A percentile compares a stretch with the other conserved stretches of the same genome.
Evolutionary conservation across 2,888 invertebrate species (phyloP).

Genomic region (Cecidostiba fungosa): DNA sequence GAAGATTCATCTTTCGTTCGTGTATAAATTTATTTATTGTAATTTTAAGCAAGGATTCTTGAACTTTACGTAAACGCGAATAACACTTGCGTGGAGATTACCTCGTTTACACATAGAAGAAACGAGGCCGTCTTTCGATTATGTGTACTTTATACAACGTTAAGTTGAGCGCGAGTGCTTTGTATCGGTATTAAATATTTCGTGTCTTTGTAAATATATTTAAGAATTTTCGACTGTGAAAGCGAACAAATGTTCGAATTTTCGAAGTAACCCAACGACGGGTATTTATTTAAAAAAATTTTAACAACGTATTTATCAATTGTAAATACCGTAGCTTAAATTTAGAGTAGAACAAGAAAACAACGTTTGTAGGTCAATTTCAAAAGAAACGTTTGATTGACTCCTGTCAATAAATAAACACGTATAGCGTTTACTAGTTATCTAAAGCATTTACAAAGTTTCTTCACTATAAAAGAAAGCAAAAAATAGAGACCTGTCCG

Average conservation of each 20-base stretch:
- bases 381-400: slow-evolving; percentile 17
- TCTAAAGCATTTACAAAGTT: slow-evolving; percentile 35
- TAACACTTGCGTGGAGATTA: slow-evolving; percentile 49
- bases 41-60: slow-evolving; percentile 45
- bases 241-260: slow-evolving; percentile 22
- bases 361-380: slow-evolving; percentile 29
- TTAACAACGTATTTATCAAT: slow-evolving; percentile 57
- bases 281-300: slow-evolving; percentile 38
- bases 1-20: slow-evolving; percentile 18
- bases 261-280: slow-evolving; percentile 22
- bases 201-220: slow-evolving; percentile 54
- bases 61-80: slow-evolving; percentile 12
- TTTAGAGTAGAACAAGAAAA: slow-evolving; percentile 37
- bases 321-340: slow-evolving; percentile 58
- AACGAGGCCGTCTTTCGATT: slow-evolving; percentile 10
- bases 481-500: slow-evolving; percentile 27
- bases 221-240: slow-evolving; percentile 47
- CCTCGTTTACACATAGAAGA: slow-evolving; percentile 31
- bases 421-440: slow-evolving; percentile 43
- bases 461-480: slow-evolving; percentile 10
- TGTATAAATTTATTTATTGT: slow-evolving; percentile 55
- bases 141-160: slow-evolving; percentile 51
- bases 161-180: slow-evolving; percentile 36
- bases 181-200: slow-evolving; percentile 43
- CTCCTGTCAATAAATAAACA: slow-evolving; percentile 46